A percentile compares a stretch with the other conserved stretches of the same genome.
phyloP scores from a whole-genome alignment of 2,888 invertebrate genomes.

The Rhaphigaster nebulosa region DNA sequence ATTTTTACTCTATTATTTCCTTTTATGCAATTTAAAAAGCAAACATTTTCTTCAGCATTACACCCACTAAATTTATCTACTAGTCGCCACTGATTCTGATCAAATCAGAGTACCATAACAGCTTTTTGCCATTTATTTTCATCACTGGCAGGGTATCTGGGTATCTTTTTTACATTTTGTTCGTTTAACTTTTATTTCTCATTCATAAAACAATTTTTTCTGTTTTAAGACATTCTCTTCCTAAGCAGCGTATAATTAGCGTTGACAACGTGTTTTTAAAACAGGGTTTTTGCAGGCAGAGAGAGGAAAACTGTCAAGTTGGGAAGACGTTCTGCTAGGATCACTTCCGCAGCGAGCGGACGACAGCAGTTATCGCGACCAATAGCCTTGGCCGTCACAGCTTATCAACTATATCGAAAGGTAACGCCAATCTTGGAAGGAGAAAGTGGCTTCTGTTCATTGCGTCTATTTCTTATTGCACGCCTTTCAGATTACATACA shows the following conservation, averaged over 20 bases:
- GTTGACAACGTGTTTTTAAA: background rate
- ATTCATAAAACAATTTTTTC: no score
- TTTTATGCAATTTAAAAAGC: no score
- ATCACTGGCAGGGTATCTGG: no score
- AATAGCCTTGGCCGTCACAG: conserved; percentile 48
- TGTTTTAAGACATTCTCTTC: no score
- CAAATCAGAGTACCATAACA: no score
- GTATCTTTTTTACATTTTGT: no score
- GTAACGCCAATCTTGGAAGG: background rate
- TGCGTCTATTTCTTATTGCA: background rate
- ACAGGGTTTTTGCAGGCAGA: background rate
- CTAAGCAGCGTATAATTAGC: background rate
- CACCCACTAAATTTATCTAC: no score
- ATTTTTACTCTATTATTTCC: no score
- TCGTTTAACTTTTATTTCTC: no score
- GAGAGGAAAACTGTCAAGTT: background rate
- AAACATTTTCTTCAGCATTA: no score
- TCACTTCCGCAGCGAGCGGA: background rate
- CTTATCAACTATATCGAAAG: background rate
- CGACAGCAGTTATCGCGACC: conserved; percentile 6
- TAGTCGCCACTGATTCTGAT: no score
- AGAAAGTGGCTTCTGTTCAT: background rate
- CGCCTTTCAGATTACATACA: background rate
- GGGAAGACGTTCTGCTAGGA: background rate
- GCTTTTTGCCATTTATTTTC: no score